Conservation (phyloP, 2,113 vertebrate species). For the Orthonyx spaldingii region DNA sequence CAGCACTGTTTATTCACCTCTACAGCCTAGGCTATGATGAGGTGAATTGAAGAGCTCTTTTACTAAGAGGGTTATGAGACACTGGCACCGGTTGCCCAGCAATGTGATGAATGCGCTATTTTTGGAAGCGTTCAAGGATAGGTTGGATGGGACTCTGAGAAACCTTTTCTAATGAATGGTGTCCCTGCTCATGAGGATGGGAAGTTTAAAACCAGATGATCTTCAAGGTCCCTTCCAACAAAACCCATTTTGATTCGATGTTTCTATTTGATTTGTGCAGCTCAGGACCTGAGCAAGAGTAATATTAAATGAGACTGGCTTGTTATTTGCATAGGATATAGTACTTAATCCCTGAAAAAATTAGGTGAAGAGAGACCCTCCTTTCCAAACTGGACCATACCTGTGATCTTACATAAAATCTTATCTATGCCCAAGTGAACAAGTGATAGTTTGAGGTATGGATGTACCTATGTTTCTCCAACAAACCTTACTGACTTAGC, state of each 20-base stretch:
- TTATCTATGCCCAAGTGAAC: neutral
- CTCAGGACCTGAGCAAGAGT: neutral
- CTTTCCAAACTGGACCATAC: neutral
- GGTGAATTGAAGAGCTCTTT: neutral
- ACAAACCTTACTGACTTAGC: neutral
- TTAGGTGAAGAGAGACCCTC: neutral
- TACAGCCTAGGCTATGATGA: neutral
- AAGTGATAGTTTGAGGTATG: neutral
- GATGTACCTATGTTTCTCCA: neutral
- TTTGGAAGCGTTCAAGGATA: neutral
- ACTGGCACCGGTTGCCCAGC: neutral
- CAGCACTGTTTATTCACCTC: neutral
- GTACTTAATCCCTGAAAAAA: neutral
- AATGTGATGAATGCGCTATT: neutral
- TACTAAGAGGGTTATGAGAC: rapidly evolving
- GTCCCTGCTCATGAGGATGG: rapidly evolving
- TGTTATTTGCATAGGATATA: neutral
- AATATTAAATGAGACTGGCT: neutral
- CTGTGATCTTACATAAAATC: neutral
- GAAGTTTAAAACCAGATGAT: rapidly evolving
- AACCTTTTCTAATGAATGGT: neutral
- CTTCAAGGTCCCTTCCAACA: neutral
- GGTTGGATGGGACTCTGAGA: neutral
- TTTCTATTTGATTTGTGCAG: neutral
- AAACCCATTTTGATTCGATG: neutral